These are phyloP conservation scores for Dicerorhinus sumatrensis DNA, from an alignment of 2,113 vertebrate species.

Conservation along the genomic window DNA sequence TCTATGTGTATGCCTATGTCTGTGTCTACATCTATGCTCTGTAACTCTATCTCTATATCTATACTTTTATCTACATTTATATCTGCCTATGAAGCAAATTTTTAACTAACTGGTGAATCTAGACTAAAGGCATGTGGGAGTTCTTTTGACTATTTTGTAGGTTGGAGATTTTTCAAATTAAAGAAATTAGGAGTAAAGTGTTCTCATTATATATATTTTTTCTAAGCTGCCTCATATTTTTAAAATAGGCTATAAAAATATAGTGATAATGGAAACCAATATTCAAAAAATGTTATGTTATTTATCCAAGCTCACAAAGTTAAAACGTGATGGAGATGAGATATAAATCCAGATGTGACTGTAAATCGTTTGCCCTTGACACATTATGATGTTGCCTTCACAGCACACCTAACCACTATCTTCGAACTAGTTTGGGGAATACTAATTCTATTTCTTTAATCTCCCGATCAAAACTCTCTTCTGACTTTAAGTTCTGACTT, in stretches of 20 bases:
- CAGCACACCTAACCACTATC: neutral
- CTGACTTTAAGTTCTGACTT: neutral
- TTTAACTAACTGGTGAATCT: neutral
- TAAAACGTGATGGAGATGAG: neutral
- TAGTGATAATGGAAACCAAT: neutral
- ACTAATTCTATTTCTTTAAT: neutral
- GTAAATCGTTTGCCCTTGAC: neutral
- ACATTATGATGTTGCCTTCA: neutral
- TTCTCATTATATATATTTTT: neutral
- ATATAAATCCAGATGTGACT: neutral
- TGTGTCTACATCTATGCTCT: neutral
- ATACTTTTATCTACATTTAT: neutral
- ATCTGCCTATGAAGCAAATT: neutral
- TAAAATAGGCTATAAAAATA: neutral
- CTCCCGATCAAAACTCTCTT: neutral
- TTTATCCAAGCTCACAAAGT: neutral
- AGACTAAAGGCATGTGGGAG: neutral
- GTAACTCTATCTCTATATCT: neutral
- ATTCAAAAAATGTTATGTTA: neutral
- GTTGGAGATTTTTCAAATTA: neutral
- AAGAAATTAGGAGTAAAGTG: neutral
- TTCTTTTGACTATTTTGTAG: neutral
- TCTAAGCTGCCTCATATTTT: neutral
- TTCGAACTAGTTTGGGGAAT: neutral
- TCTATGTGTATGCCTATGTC: neutral